Evolutionary conservation across 2,113 vertebrate species (phyloP).

Genomic region (Phalacrocorax aristotelis): DNA sequence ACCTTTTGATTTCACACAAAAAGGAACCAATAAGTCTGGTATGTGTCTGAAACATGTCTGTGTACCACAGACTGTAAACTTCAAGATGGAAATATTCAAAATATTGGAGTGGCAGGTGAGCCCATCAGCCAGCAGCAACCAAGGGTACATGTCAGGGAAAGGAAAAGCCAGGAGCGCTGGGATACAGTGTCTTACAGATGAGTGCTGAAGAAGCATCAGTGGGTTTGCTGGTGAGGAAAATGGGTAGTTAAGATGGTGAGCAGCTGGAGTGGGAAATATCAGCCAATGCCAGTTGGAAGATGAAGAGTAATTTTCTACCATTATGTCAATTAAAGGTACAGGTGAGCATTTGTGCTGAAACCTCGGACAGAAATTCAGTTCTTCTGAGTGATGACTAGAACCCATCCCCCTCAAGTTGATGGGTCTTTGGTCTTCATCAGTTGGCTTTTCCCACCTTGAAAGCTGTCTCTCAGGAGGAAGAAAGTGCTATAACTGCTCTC

Average conservation of each 20-base stretch:
- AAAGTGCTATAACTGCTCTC: background rate
- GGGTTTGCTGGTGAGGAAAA: background rate
- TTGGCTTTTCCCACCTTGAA: background rate
- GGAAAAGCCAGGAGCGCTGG: background rate
- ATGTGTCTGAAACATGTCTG: background rate
- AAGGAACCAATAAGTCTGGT: background rate
- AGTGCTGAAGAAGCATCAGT: background rate
- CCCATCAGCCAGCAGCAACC: background rate
- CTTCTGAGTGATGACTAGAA: background rate
- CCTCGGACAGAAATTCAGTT: background rate
- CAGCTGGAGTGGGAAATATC: background rate
- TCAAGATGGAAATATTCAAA: background rate
- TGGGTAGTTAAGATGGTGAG: background rate
- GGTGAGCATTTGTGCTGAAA: background rate
- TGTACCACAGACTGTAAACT: background rate
- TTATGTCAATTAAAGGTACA: background rate
- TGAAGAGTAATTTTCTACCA: background rate
- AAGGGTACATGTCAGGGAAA: background rate
- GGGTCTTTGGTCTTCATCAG: background rate
- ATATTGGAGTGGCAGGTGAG: background rate
- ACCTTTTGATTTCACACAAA: background rate
- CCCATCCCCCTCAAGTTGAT: accelerated
- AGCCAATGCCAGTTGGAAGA: background rate
- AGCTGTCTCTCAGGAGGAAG: background rate
- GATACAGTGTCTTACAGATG: background rate